A percentile compares a stretch with the other conserved stretches of the same genome.
Conservation (phyloP, 2,797 vertebrate genomes). For the Sebastes iracundus region DNA sequence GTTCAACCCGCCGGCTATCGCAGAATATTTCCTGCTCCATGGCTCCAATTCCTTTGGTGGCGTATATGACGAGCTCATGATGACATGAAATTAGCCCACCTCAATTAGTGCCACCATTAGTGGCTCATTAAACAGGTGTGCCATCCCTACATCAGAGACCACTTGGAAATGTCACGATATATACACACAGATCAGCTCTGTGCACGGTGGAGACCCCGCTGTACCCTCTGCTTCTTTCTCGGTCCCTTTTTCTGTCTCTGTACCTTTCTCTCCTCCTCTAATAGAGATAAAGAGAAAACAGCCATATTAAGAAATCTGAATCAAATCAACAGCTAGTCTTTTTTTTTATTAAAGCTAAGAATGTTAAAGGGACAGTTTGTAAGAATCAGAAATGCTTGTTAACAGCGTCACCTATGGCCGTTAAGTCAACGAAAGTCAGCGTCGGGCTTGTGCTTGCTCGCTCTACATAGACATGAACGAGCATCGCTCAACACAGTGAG, state of each 20-base stretch:
- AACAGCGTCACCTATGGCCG: too few relatives aligned
- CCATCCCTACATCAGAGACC: conserved; percentile 47
- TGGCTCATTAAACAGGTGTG: conserved; percentile 73
- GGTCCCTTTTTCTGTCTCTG: background rate
- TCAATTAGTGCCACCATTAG: conserved; percentile 69
- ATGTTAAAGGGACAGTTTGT: background rate
- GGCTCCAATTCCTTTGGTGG: conserved; percentile 43
- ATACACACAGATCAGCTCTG: conserved; percentile 38
- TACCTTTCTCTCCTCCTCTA: background rate
- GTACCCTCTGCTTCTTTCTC: background rate
- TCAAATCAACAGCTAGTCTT: background rate
- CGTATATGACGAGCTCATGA: conserved; percentile 52
- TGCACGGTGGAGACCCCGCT: background rate
- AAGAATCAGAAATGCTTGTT: too few relatives aligned
- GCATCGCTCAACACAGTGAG: too few relatives aligned
- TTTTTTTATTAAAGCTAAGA: background rate
- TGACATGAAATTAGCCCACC: conserved; percentile 61
- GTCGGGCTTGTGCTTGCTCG: too few relatives aligned
- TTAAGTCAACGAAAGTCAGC: too few relatives aligned
- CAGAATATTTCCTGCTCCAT: conserved; percentile 25
- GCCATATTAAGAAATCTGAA: background rate
- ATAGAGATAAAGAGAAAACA: background rate
- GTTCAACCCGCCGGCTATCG: conserved; percentile 15
- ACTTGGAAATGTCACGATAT: conserved; percentile 54
- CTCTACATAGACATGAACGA: too few relatives aligned